Base-by-base conservation (phyloP, 1,140 invertebrate genomes). In the Drosophila repletoides region DNA sequence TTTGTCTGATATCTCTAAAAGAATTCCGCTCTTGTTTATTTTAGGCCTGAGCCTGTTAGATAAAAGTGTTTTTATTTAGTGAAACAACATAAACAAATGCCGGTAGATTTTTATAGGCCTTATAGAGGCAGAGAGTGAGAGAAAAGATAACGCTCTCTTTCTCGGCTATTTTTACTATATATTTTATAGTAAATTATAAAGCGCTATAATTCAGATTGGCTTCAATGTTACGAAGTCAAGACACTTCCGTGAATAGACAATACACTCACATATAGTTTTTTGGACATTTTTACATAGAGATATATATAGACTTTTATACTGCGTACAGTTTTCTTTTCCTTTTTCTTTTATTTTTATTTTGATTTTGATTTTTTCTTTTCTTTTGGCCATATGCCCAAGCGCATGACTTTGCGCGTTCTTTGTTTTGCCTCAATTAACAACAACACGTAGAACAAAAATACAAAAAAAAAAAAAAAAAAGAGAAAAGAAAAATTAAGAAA, bases 401-500 rank as follows among this genome's bases (percentile, higher is more conserved):
- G 75, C 79, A 84, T 84, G 79, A 84, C 75, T 86, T n/a, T 58
- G 75, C 79, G 56, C 29, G 40, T 77, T 83, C 79, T 86, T 84
- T 84, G 79, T 84, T 86, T 84, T 74, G 56, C 56, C 52, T 67
- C 58, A 10, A 45, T 6, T 21, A 51, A 51, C 5, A 33, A 51
- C 43, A 48, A 29, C 26, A 48, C 15, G n/a, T n/a, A 29, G 9
- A 48, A 46, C 7, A 52, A 38, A 29, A 51, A 22, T n/a, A n/a
- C 51, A 49, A 58, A 26, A 53, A 38, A 33, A 34, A 56, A 6
- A 28, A 9, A n/a, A 28, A 53, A 15, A 34, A 17, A 22, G 17
- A 34, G 9, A 24, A 29, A 17, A 12, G n/a, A 14, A 63, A 24
- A 29, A n/a, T n/a, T n/a, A n/a, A n/a, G n/a, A n/a, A n/a, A n/a